phyloP scores from a whole-genome alignment of 2,888 invertebrate genomes.

The Lasioglossum pauxillum region DNA sequence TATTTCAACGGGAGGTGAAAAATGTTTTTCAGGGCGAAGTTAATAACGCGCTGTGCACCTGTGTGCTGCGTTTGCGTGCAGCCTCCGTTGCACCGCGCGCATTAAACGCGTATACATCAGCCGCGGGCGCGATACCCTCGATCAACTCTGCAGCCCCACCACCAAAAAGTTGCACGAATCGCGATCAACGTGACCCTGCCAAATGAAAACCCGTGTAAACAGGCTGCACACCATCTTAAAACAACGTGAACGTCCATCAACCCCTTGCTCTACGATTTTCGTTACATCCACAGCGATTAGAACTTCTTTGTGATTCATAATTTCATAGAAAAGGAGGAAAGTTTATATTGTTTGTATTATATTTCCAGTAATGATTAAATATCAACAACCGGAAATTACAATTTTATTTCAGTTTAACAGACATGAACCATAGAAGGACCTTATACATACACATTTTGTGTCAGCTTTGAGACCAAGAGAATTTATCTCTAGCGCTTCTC shows the following conservation, averaged over 20 bases:
- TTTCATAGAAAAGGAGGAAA: no score
- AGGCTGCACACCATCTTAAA: not conserved
- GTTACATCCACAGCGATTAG: not conserved
- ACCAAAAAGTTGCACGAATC: not conserved
- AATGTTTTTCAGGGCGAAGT: constrained; percentile 38
- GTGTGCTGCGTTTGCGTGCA: constrained; percentile 35
- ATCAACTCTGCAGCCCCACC: constrained; percentile 6
- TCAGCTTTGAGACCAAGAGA: not conserved
- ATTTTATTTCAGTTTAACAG: no score
- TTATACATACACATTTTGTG: not conserved
- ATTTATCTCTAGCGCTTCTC: not conserved
- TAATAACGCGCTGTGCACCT: constrained; percentile 58
- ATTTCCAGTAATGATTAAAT: no score
- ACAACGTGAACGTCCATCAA: not conserved
- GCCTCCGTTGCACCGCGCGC: constrained; percentile 19
- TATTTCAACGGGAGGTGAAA: constrained; percentile 35
- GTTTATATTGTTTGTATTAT: no score
- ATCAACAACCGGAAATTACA: no score
- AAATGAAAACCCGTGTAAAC: not conserved
- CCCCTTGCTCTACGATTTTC: no score
- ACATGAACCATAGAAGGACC: no score
- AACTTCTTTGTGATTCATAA: no score
- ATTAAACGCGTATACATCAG: constrained; percentile 67
- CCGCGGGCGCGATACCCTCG: constrained; percentile 48
- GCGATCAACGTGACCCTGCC: not conserved